These are phyloP conservation scores for Hydra vulgaris DNA, from an alignment of 30 jellyfish, hydroid and myxozoan species.

Conservation along the genomic window DNA sequence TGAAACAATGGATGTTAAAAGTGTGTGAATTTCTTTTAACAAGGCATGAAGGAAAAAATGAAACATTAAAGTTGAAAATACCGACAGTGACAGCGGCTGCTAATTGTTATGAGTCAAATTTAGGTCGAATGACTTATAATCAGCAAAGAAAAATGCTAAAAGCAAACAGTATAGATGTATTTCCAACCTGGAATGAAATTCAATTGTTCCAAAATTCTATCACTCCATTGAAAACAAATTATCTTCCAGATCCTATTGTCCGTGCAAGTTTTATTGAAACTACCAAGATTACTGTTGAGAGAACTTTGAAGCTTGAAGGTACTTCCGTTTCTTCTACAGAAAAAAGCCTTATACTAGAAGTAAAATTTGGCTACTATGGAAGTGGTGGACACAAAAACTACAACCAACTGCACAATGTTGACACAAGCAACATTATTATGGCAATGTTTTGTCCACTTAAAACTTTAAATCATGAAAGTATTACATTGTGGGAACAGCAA, in stretches of 20 bases:
- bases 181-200: too few relatives aligned
- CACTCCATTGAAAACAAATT: too few relatives aligned
- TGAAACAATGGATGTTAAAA: too few relatives aligned
- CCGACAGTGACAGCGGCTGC: not conserved
- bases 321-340: too few relatives aligned
- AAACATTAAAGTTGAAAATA: not conserved
- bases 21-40: not conserved
- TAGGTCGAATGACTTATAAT: not conserved
- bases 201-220: too few relatives aligned
- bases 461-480: too few relatives aligned
- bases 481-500: too few relatives aligned
- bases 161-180: not conserved
- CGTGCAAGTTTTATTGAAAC: not conserved
- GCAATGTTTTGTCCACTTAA: conserved; percentile 38
- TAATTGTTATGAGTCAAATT: not conserved
- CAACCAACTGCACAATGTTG: conserved; percentile 17
- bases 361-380: conserved; percentile 29
- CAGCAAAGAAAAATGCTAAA: not conserved
- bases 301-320: not conserved
- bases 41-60: not conserved
- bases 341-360: not conserved
- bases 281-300: not conserved
- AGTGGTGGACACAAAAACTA: conserved; percentile 32
- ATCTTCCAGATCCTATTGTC: too few relatives aligned
- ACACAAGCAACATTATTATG: conserved; percentile 34